phyloP scores from a whole-genome alignment of 2,113 vertebrate genomes.

The Tupaia chinensis region DNA sequence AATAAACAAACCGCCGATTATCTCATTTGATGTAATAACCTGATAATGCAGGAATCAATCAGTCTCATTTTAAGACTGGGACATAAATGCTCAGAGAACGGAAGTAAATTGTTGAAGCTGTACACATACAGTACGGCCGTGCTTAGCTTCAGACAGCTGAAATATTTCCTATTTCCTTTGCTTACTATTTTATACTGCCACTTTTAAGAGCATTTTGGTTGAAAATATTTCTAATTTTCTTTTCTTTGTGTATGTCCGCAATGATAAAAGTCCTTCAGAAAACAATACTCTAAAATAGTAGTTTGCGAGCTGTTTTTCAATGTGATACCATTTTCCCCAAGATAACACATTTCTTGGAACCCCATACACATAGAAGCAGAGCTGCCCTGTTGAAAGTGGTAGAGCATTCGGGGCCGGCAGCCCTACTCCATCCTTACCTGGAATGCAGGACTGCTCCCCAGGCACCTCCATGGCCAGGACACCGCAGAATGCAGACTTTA shows the following conservation, averaged over 20 bases:
- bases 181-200: not conserved
- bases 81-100: not conserved
- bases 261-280: constrained; percentile 20
- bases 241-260: not conserved
- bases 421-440: not conserved
- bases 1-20: not conserved
- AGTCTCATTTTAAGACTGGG: not conserved
- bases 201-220: constrained; percentile 12
- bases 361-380: not conserved
- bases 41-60: not conserved
- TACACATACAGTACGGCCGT: not conserved
- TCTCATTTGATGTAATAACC: not conserved
- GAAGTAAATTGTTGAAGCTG: not conserved
- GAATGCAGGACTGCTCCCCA: not conserved
- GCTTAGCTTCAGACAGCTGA: not conserved
- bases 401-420: not conserved
- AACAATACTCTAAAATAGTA: not conserved
- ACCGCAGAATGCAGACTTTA: not conserved
- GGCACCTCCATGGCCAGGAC: not conserved
- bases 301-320: constrained; percentile 15
- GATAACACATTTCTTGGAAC: constrained; percentile 7
- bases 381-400: not conserved
- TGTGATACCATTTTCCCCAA: not conserved
- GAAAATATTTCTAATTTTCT: not conserved
- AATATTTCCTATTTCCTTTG: constrained; percentile 29